These are phyloP conservation scores for Smutsia gigantea DNA, from an alignment of 2,797 vertebrate species.

Conservation along the genomic window DNA sequence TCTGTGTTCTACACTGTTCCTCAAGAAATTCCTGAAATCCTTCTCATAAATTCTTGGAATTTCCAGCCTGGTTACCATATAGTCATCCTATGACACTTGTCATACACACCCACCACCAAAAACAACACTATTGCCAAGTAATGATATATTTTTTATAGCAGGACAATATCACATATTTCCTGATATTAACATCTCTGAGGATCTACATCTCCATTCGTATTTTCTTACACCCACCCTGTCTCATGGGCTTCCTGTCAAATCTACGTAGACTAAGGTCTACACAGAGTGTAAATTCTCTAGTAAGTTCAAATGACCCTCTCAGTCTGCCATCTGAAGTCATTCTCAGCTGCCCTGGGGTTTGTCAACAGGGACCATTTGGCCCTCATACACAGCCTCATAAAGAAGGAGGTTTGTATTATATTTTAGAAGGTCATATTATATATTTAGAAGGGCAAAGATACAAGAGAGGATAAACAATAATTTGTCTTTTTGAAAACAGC, in stretches of 20 bases:
- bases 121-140: background rate
- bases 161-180: background rate
- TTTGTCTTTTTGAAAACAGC: slow-evolving; percentile 49
- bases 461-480: slow-evolving; percentile 46
- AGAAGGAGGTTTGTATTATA: background rate
- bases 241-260: background rate
- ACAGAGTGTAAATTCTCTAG: background rate
- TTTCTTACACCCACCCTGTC: background rate
- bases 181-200: background rate
- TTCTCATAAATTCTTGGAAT: background rate
- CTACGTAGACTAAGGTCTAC: background rate
- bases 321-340: background rate
- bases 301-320: background rate
- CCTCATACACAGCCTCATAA: background rate
- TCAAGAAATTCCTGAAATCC: background rate
- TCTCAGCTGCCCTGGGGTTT: background rate
- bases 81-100: background rate
- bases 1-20: background rate
- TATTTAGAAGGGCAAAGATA: slow-evolving; percentile 21
- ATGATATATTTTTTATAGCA: background rate
- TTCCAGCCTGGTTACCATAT: background rate
- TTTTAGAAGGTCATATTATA: background rate
- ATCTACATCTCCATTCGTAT: background rate
- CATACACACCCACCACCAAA: background rate
- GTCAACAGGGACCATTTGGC: background rate